Percentiles rank a stretch among this genome's conserved stretches.
These are phyloP conservation scores for Ennomos quercinarius DNA, from an alignment of 2,888 invertebrate genomes.

Conservation along the genomic window DNA sequence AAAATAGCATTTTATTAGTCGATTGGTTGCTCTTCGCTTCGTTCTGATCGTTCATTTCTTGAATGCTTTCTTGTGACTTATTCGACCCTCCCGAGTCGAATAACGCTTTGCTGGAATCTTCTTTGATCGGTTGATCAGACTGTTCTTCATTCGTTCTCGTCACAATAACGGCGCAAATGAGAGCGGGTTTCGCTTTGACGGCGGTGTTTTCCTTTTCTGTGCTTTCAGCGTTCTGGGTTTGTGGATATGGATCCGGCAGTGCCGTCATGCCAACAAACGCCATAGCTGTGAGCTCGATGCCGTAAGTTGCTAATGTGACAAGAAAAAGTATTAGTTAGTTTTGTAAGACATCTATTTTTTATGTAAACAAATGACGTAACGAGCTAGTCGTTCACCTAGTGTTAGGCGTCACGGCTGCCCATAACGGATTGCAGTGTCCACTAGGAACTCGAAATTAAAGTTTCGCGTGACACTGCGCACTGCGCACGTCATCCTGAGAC, in stretches of 20 bases:
- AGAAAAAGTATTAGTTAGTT: background rate
- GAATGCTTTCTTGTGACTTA: constrained; percentile 80
- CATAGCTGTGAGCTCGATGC: constrained; percentile 77
- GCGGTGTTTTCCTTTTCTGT: constrained; percentile 67
- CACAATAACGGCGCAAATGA: constrained; percentile 73
- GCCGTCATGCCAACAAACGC: constrained; percentile 75
- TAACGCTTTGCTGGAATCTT: constrained; percentile 73
- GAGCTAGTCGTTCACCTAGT: too few relatives aligned
- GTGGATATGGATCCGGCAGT: constrained; percentile 67
- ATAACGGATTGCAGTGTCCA: too few relatives aligned
- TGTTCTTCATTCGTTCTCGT: constrained; percentile 63
- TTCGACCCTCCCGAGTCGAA: constrained; percentile 70
- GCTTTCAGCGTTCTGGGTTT: constrained; percentile 63
- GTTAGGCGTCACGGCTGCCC: too few relatives aligned
- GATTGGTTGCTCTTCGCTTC: constrained; percentile 86
- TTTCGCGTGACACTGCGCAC: too few relatives aligned
- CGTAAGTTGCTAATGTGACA: constrained; percentile 65
- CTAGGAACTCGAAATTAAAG: too few relatives aligned
- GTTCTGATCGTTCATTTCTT: constrained; percentile 92
- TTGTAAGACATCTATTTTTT: too few relatives aligned
- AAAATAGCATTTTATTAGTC: constrained; percentile 82
- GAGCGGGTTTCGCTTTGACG: constrained; percentile 70
- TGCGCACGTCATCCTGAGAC: too few relatives aligned
- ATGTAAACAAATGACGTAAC: too few relatives aligned
- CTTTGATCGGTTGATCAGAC: constrained; percentile 67